Conservation (phyloP, 1,140 invertebrate species). For the Yoshiicerus persimilis region DNA sequence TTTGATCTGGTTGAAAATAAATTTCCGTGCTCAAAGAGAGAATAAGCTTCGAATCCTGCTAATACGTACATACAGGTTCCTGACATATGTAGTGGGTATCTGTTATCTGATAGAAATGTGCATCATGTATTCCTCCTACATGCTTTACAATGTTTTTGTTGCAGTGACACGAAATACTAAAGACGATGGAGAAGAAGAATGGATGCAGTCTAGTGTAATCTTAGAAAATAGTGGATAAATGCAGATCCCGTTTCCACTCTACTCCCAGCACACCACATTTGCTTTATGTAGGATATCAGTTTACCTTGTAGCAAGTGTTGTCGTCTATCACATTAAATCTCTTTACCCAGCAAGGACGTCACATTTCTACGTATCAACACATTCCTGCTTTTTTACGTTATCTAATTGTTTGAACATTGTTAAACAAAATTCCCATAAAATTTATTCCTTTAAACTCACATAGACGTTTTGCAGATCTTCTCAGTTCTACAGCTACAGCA, state of each 20-base stretch:
- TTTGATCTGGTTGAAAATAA: not conserved
- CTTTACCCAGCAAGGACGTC: not conserved
- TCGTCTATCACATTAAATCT: not conserved
- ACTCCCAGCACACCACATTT: not conserved
- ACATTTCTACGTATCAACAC: not conserved
- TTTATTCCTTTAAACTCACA: no score
- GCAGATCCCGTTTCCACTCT: not conserved
- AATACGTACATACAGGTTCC: no score
- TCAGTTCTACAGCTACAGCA: no score
- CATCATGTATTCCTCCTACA: not conserved
- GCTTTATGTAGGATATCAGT: not conserved
- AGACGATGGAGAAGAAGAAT: not conserved
- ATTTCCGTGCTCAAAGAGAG: not conserved
- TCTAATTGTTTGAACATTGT: not conserved
- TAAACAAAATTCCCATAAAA: not conserved
- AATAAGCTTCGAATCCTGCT: not conserved
- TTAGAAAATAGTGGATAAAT: conserved; percentile 10
- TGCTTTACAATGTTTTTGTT: not conserved
- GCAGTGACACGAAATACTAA: not conserved
- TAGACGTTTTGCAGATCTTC: no score
- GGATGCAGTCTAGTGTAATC: not conserved
- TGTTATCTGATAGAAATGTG: not conserved
- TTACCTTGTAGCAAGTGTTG: not conserved
- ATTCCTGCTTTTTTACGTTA: not conserved
- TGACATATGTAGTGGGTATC: not conserved